Evolutionary conservation across 2,888 invertebrate genomes (phyloP).

Genomic region (Andrena praecox): DNA sequence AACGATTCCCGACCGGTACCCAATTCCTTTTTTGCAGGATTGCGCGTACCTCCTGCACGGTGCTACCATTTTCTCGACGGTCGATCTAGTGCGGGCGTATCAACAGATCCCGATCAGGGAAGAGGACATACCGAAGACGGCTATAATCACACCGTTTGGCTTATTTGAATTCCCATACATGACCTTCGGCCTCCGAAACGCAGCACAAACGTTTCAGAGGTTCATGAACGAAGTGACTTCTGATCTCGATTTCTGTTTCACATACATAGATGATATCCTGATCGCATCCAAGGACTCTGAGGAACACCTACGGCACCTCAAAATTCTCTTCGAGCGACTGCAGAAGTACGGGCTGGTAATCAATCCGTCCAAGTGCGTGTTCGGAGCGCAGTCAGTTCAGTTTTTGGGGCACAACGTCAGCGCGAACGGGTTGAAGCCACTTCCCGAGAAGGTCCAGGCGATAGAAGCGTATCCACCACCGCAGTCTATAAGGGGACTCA

Average conservation of each 20-base stretch:
- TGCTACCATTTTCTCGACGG: background rate
- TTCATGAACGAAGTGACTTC: background rate
- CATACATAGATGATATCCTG: constrained; percentile 15
- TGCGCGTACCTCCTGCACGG: background rate
- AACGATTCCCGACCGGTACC: constrained; percentile 14
- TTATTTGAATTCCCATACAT: background rate
- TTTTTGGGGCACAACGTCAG: constrained; percentile 75
- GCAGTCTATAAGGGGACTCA: constrained; percentile 73
- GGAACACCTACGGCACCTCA: constrained; percentile 64
- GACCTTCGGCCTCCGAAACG: background rate
- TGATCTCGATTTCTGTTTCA: background rate
- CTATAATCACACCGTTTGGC: constrained; percentile 4
- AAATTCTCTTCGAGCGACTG: constrained; percentile 48
- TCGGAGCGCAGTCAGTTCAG: constrained; percentile 58
- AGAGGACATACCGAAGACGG: background rate
- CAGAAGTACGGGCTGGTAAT: constrained; percentile 45
- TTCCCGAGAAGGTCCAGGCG: constrained; percentile 75
- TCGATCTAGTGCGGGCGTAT: background rate
- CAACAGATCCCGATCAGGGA: background rate
- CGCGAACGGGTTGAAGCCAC: constrained; percentile 73
- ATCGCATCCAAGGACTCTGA: background rate
- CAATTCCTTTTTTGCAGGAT: constrained; percentile 1
- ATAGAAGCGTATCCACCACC: constrained; percentile 72
- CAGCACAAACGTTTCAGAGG: background rate
- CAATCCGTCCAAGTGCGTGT: constrained; percentile 75